Evolutionary conservation across 2,113 vertebrate genomes (phyloP).

Genomic region (Recurvirostra avosetta): DNA sequence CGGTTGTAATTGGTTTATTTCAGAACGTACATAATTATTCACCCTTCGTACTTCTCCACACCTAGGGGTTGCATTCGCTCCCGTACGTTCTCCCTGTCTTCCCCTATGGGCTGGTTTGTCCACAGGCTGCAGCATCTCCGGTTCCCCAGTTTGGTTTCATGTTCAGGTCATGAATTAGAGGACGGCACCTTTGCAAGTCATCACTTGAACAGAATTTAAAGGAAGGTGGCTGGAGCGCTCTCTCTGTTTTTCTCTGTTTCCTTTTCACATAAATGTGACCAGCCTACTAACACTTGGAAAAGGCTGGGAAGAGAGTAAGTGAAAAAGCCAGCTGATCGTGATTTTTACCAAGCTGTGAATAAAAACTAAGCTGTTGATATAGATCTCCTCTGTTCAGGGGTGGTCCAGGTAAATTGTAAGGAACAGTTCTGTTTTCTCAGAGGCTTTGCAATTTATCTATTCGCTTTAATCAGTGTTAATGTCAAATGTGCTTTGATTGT

Average conservation of each 20-base stretch:
- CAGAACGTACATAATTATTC: not conserved
- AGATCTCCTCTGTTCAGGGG: conserved; percentile 26
- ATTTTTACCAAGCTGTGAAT: conserved; percentile 23
- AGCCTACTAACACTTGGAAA: not conserved
- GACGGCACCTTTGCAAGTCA: not conserved
- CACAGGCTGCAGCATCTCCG: not conserved
- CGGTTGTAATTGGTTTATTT: not conserved
- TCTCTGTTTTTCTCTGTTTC: not conserved
- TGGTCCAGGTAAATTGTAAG: not conserved
- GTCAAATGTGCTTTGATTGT: conserved; percentile 22
- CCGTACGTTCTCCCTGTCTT: not conserved
- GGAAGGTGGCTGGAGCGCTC: not conserved
- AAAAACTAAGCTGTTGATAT: conserved; percentile 27
- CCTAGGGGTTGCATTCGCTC: not conserved
- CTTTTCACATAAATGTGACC: not conserved
- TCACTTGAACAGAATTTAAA: not conserved
- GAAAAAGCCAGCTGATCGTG: not conserved
- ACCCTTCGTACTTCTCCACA: not conserved
- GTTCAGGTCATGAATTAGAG: not conserved
- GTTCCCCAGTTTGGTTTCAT: not conserved
- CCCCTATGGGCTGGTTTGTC: not conserved
- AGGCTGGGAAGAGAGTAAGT: not conserved
- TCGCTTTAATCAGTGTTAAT: conserved; percentile 34
- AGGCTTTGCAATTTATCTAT: not conserved
- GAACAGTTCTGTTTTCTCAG: not conserved